Evolutionary conservation across 92 coral and sea anemone species (phyloP).

Genomic region (Pocillopora grandis): DNA sequence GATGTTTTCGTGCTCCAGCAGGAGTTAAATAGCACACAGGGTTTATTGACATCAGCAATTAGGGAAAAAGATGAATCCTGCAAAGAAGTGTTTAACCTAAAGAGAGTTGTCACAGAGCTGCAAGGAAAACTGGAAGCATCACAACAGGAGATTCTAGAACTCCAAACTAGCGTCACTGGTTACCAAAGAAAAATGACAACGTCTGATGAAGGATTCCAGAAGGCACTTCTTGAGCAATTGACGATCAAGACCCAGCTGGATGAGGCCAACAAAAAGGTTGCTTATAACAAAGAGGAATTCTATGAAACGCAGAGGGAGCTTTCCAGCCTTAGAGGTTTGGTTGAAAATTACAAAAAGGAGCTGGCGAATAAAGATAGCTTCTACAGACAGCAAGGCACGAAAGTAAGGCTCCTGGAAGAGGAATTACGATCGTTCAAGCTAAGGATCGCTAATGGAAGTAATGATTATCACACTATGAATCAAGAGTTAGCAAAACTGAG

Average conservation of each 20-base stretch:
- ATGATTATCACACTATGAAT: slow-evolving; percentile 35
- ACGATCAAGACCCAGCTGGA: slow-evolving; percentile 31
- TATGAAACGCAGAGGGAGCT: slow-evolving; percentile 45
- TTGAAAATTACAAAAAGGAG: slow-evolving; percentile 42
- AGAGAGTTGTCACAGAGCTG: slow-evolving; percentile 40
- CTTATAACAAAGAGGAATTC: slow-evolving; percentile 40
- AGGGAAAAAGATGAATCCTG: slow-evolving; percentile 55
- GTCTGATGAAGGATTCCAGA: slow-evolving; percentile 47
- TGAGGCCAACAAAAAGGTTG: slow-evolving; percentile 41
- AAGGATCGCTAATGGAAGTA: slow-evolving; percentile 22
- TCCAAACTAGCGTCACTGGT: slow-evolving; percentile 37
- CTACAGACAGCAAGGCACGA: slow-evolving; percentile 25
- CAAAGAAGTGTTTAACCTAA: slow-evolving; percentile 40
- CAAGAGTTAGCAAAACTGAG: slow-evolving; percentile 34
- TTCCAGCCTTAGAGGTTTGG: slow-evolving; percentile 4
- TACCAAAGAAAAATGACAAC: slow-evolving; percentile 46
- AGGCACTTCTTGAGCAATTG: slow-evolving; percentile 28
- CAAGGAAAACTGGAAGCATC: slow-evolving; percentile 41
- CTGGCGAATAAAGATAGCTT: slow-evolving; percentile 38
- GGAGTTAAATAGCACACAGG: slow-evolving; percentile 43
- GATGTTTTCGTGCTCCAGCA: slow-evolving; percentile 45
- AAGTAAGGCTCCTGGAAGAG: slow-evolving; percentile 33
- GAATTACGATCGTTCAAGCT: slow-evolving; percentile 42
- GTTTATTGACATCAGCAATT: slow-evolving; percentile 27
- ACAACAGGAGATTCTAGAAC: slow-evolving; percentile 53